A percentile compares a stretch with the other conserved stretches of the same genome.
Evolutionary conservation across 2,888 invertebrate genomes (phyloP).

Genomic region (Protonemura montana): DNA sequence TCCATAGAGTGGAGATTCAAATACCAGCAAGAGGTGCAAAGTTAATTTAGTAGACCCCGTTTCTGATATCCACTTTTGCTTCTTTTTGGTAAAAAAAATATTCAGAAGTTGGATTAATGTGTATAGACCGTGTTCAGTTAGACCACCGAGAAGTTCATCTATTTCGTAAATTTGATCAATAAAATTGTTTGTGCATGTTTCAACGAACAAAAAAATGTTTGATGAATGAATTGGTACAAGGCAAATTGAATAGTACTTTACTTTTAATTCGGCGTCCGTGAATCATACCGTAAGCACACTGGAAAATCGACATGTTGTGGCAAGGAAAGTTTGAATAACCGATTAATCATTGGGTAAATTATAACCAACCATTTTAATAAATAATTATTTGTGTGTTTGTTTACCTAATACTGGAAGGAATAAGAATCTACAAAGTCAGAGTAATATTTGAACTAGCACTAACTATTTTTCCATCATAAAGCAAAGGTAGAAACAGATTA

Average conservation of each 20-base stretch:
- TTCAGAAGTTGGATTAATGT: background rate
- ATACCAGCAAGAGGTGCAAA: conserved; percentile 22
- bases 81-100: background rate
- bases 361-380: background rate
- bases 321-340: background rate
- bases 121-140: background rate
- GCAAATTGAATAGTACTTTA: background rate
- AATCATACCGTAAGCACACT: background rate
- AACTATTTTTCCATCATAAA: background rate
- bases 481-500: background rate
- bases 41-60: conserved; percentile 21
- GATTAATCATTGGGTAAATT: background rate
- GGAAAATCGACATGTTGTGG: background rate
- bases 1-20: conserved; percentile 17
- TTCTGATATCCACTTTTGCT: background rate
- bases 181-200: background rate
- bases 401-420: background rate
- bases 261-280: background rate
- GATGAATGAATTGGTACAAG: background rate
- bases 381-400: background rate
- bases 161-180: background rate
- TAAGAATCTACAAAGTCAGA: background rate
- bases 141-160: background rate
- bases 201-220: background rate
- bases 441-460: background rate